phyloP scores from a whole-genome alignment of 2,113 vertebrate genomes.

The Dipodomys ordii region DNA sequence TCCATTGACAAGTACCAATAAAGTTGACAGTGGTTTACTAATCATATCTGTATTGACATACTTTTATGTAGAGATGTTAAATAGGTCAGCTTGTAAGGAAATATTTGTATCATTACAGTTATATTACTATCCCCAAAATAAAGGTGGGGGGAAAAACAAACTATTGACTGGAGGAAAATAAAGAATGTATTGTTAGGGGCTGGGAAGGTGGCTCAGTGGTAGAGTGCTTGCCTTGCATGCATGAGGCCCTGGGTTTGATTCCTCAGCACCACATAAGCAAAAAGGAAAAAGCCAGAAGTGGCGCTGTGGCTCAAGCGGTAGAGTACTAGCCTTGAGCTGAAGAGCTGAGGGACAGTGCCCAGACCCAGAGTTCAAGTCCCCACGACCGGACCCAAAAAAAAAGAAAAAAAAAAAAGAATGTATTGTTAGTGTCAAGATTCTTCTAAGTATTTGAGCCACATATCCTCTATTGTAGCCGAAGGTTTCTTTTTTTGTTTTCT shows the following conservation, averaged over 20 bases:
- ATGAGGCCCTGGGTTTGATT: no score
- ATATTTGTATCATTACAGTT: background rate
- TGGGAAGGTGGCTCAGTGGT: no score
- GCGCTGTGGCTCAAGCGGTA: no score
- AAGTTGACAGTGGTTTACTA: background rate
- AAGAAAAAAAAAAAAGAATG: background rate
- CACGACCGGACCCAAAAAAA: no score
- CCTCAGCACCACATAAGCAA: no score
- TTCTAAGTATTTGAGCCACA: background rate
- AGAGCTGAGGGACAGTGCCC: no score
- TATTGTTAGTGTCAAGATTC: background rate
- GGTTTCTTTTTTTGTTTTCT: background rate
- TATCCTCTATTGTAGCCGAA: background rate
- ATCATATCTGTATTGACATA: background rate
- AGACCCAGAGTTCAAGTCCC: no score
- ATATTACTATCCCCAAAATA: background rate
- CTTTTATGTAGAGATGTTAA: background rate
- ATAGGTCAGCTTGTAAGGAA: constrained; percentile 33
- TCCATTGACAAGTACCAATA: background rate
- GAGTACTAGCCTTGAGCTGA: no score
- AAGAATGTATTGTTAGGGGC: background rate
- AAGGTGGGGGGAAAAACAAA: background rate
- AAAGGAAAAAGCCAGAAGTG: no score
- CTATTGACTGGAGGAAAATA: background rate
- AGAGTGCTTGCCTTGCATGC: no score